Base-by-base conservation (phyloP, 2,797 vertebrate species). In the Falco peregrinus region DNA sequence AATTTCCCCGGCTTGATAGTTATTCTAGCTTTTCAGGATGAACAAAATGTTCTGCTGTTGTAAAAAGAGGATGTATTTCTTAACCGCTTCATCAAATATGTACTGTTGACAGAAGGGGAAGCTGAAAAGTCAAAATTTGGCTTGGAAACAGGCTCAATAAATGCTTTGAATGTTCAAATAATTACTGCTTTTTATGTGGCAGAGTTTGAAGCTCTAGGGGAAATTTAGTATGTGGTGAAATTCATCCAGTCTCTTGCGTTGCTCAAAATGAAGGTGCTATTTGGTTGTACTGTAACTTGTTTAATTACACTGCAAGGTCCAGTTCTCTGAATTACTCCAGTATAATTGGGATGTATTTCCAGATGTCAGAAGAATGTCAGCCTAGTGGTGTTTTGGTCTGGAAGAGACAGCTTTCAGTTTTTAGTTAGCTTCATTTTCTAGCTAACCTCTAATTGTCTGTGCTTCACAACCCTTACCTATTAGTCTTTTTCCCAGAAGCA, bases 41-140 rank as follows among this genome's bases (percentile, higher is more conserved):
- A 90, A 92, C 88, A 93, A 61, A 96, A 82, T 85, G 64, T 95
- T 89, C 71, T 83, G 64, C 48, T 89, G 35, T 81, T 95, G 51
- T 37, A 73, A 91, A 92, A 85, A 94, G 77, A 84, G 53, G 64
- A 93, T 90, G 39, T 91, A n/a, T 95, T 94, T 91, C 82, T 97
- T 92, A 92, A 90, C 73, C 57, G 68, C 71, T 89, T 96, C 51
- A 86, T 93, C 84, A 90, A 95, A 89, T 87, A 90, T 76, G 43
- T 82, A 56, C 77, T 70, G 21, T 84, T 95, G 83, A 95, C 94
- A 94, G 84, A 90, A 92, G 25, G 35, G 63, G 48, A 94, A 95
- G 68, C 54, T 45, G 70, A 60, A 73, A 90, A 90, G 83, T 88
- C n/a, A 73, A 60, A 68, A 87, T 87, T 90, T 95, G 81, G 39